phyloP scores from a whole-genome alignment of 1,140 invertebrate genomes.

The Cherax quadricarinatus region DNA sequence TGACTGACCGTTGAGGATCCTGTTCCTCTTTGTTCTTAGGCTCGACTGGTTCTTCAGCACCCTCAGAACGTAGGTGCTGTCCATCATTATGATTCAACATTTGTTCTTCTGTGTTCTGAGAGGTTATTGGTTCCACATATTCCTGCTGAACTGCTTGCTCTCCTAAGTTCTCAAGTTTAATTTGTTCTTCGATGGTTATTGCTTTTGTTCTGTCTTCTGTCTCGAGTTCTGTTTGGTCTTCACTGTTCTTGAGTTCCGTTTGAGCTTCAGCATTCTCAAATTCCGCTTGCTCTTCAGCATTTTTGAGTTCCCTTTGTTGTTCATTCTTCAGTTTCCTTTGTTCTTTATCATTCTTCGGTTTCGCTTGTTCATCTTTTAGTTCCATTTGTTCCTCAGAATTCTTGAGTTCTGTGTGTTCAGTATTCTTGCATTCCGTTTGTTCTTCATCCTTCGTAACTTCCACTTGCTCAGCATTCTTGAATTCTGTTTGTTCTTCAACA shows the following conservation, averaged over 20 bases:
- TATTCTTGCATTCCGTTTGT: background rate
- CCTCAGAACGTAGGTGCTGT: no score
- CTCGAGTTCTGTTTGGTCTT: background rate
- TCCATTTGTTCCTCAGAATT: background rate
- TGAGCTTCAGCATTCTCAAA: background rate
- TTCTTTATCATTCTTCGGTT: background rate
- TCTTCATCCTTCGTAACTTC: background rate
- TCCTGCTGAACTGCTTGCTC: no score
- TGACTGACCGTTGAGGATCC: no score
- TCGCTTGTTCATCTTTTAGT: background rate
- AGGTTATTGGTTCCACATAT: no score
- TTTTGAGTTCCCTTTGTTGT: background rate
- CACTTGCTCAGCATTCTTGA: background rate
- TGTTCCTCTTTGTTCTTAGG: background rate
- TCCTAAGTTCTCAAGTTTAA: no score
- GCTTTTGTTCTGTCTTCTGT: no score
- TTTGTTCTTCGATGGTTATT: no score
- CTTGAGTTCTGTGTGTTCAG: background rate
- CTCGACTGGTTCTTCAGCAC: no score
- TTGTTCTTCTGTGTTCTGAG: no score
- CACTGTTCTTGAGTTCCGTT: background rate
- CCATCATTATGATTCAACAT: no score
- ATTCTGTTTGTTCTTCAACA: background rate
- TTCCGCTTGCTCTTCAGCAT: background rate
- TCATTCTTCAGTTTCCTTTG: background rate